Evolutionary conservation across 2,113 vertebrate genomes (phyloP).

Genomic region (Nestor notabilis): DNA sequence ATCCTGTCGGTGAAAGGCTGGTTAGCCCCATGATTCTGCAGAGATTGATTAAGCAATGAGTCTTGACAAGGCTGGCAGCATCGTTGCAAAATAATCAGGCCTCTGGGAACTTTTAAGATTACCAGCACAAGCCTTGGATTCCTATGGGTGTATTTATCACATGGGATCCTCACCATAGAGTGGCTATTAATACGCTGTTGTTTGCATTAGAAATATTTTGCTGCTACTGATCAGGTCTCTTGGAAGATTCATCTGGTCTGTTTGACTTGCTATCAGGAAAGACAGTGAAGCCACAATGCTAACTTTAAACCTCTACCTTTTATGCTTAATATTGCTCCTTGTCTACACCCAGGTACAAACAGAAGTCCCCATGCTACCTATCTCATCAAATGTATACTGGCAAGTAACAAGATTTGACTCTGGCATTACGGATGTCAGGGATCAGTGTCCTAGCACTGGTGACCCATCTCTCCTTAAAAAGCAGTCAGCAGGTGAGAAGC

Average conservation of each 20-base stretch:
- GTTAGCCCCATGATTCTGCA: not conserved
- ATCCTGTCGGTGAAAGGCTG: not conserved
- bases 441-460: not conserved
- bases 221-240: not conserved
- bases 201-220: not conserved
- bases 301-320: not conserved
- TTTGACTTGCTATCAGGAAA: not conserved
- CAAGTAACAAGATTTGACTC: not conserved
- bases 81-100: slow-evolving; percentile 50
- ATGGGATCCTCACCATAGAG: not conserved
- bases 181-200: not conserved
- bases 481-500: not conserved
- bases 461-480: not conserved
- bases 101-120: slow-evolving; percentile 45
- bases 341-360: not conserved
- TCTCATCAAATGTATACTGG: not conserved
- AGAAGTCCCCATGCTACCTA: not conserved
- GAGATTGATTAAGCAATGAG: slow-evolving; percentile 61
- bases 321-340: not conserved
- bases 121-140: slow-evolving; percentile 10
- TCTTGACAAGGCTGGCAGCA: slow-evolving; percentile 11
- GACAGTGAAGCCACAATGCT: not conserved
- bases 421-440: not conserved
- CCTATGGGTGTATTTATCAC: slow-evolving; percentile 37
- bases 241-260: not conserved